Evolutionary conservation across 64 coral and sea anemone genomes (phyloP), one percentile per base, ranked within the genome.

Genomic region (Pachyseris speciosa): DNA sequence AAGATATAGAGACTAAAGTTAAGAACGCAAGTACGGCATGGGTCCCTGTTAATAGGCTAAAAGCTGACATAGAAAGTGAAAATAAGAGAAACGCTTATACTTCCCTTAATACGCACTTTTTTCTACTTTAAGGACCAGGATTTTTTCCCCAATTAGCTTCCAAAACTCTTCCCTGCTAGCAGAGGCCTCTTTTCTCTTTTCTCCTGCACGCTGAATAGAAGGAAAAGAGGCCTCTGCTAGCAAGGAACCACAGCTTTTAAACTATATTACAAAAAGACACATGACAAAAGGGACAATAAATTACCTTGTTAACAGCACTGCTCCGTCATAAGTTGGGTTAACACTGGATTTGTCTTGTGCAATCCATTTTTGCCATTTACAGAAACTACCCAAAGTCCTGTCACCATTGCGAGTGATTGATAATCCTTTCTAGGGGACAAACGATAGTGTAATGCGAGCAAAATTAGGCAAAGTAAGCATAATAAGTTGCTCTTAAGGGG

Each of bases 371-470:
- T 98, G 96, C 96, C 96, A 98, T 44, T 91, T 85, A 55, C 96
- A 98, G 69, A 98, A 98, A 60, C 96, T 98, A 16, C 78, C 83
- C 72, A 98, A 77, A n/a, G 96, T 98, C 17, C 81, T 74, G 60
- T 92, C 80, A 47, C 84, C 96, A 69, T 95, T 67, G 39, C 86
- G 41, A 3, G 88, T 92, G 52, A 98, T 91, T 1, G 84, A 95
- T 24, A 98, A 45, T 13, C 63, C 77, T 90, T 98, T 85, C 96
- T 98, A 68, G 38, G 17, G 51, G 80, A 29, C 28, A 74, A 7
- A 57, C n/a, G n/a, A n/a, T n/a, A n/a, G n/a, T n/a, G n/a, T n/a
- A n/a, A n/a, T n/a, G n/a, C n/a, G n/a, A n/a, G n/a, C n/a, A n/a
- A n/a, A n/a, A n/a, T n/a, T n/a, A n/a, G n/a, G n/a, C n/a, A n/a